A percentile compares a stretch with the other conserved stretches of the same genome.
phyloP scores from a whole-genome alignment of 2,888 invertebrate species.

The Sinodicranocentrus sp. region DNA sequence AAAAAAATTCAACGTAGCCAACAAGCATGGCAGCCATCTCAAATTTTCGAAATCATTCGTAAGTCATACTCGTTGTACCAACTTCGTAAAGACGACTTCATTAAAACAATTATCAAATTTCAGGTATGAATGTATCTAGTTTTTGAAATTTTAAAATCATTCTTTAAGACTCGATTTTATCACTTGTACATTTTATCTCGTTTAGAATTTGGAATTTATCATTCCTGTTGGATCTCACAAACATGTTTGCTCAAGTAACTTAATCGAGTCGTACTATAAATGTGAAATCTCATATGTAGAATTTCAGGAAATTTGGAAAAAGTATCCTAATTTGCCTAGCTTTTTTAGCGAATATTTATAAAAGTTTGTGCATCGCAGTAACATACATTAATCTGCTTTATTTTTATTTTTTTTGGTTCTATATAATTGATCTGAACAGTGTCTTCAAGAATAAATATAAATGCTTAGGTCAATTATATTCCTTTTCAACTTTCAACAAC shows the following conservation, averaged over 20 bases:
- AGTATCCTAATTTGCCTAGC: constrained; percentile 64
- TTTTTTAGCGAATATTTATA: constrained; percentile 63
- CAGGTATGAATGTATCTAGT: constrained; percentile 39
- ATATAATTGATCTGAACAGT: too few relatives aligned
- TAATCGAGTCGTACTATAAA: constrained; percentile 66
- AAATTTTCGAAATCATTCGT: constrained; percentile 62
- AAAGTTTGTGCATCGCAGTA: background rate
- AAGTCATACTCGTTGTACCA: constrained; percentile 52
- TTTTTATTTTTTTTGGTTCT: too few relatives aligned
- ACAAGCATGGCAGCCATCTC: constrained; percentile 68
- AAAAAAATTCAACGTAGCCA: constrained; percentile 69
- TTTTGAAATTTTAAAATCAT: background rate
- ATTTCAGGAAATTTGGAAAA: constrained; percentile 67
- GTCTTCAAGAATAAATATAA: too few relatives aligned
- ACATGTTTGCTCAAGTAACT: constrained; percentile 38
- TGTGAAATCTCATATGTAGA: constrained; percentile 61
- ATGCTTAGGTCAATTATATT: too few relatives aligned
- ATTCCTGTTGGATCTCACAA: constrained; percentile 42
- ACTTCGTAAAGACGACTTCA: constrained; percentile 61
- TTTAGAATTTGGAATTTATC: constrained; percentile 49
- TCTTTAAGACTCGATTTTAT: too few relatives aligned
- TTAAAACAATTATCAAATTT: constrained; percentile 48
- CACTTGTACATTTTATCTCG: too few relatives aligned
- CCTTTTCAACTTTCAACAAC: too few relatives aligned
- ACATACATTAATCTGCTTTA: too few relatives aligned